Base-by-base conservation (phyloP, 2,888 invertebrate genomes). In the Yponomeuta malinellus region DNA sequence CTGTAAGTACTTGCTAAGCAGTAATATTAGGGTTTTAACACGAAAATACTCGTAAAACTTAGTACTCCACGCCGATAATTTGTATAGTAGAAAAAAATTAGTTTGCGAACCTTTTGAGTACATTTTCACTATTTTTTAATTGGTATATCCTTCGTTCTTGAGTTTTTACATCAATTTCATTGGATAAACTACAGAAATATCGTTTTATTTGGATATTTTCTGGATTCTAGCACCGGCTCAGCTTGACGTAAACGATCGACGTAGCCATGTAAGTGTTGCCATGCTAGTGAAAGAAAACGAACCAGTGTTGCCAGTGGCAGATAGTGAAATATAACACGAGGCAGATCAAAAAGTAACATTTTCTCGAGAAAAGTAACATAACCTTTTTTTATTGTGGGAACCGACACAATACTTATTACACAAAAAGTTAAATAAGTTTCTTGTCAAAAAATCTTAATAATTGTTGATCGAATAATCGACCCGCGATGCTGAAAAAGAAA, bases 201-300 rank as follows among this genome's bases (percentile, higher is more conserved):
- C 10, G 64, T n/a, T 29, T n/a, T n/a, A 23, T 64, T 64, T 64
- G 8, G n/a, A 31, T 64, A 23, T 59, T 70, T 67, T 74, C 75
- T 74, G 74, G 73, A 70, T 71, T 67, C 29, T 71, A 71, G 9
- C 67, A 29, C 33, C 70, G 83, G 74, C 73, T 69, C 72, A 71
- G 72, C 77, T 80, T 74, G 88, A 87, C 87, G 77, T 78, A 81
- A 84, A 79, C 75, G 75, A 81, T 82, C 86, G 83, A 89, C 89
- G 89, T 88, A 80, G 87, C 85, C 52, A 48, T 23, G 23, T 1
- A 37, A 74, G 70, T 78, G 77, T 80, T 83, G 77, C 81, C 72
- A 78, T 23, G 23, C 23, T 1, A 23, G 23, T 23, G 23, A 23
- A 23, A 29, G 10, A 23, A 68, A 71, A 72, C 43, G 43, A 43